Evolutionary conservation across 92 coral and sea anemone genomes (phyloP).

Genomic region (Pocillopora grandis): DNA sequence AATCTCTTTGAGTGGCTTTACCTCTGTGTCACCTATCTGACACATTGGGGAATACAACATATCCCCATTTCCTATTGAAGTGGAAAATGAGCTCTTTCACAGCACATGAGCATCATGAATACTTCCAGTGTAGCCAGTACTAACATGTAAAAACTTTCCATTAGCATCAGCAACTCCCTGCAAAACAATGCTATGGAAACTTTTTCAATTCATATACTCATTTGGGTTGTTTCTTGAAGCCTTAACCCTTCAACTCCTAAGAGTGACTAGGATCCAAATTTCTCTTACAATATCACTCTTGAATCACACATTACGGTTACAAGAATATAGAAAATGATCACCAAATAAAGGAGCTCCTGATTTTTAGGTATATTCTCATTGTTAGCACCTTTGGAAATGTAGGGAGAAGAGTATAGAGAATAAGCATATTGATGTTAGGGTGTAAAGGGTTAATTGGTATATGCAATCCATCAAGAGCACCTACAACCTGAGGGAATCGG

Average conservation of each 20-base stretch:
- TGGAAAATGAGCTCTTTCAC: constrained; percentile 45
- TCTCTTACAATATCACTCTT: too few species aligned
- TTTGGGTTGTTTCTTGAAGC: constrained; percentile 36
- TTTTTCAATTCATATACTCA: constrained; percentile 31
- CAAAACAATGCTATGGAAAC: constrained; percentile 50
- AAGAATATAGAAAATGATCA: too few species aligned
- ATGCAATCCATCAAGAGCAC: constrained; percentile 51
- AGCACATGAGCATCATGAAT: constrained; percentile 55
- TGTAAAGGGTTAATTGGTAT: constrained; percentile 17
- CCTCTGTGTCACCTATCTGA: constrained; percentile 12
- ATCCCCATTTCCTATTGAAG: background rate
- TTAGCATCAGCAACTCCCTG: constrained; percentile 53
- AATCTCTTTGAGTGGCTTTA: constrained; percentile 38
- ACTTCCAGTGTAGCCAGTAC: constrained; percentile 57
- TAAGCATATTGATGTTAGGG: too few species aligned
- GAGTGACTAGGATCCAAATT: too few species aligned
- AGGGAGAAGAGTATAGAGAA: too few species aligned
- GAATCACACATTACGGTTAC: too few species aligned
- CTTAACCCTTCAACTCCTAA: too few species aligned
- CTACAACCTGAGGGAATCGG: constrained; percentile 7
- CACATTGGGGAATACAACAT: constrained; percentile 17
- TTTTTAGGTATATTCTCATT: too few species aligned
- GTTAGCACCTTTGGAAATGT: too few species aligned
- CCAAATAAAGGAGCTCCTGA: too few species aligned
- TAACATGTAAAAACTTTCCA: constrained; percentile 29